These are phyloP conservation scores for Strix aluco DNA, from an alignment of 2,113 vertebrate species.

Conservation along the genomic window DNA sequence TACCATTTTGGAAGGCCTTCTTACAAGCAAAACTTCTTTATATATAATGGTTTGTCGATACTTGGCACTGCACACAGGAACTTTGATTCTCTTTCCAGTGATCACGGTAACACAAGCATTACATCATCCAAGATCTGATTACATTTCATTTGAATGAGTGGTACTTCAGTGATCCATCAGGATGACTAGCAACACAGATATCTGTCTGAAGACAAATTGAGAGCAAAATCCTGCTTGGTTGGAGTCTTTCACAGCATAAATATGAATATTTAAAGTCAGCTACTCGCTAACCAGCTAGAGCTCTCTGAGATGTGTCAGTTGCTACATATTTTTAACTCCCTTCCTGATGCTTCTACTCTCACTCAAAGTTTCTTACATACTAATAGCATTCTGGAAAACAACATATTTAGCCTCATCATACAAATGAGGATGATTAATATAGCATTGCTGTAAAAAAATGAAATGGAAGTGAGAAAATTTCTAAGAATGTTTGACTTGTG, in stretches of 20 bases:
- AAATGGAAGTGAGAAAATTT: neutral
- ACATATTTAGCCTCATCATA: neutral
- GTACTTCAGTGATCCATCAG: neutral
- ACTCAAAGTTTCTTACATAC: neutral
- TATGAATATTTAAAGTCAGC: neutral
- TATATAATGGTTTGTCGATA: neutral
- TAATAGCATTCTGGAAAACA: neutral
- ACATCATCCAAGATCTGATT: neutral
- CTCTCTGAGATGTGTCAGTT: neutral
- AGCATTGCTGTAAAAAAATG: neutral
- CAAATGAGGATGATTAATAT: neutral
- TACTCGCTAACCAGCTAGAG: neutral
- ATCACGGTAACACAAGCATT: neutral
- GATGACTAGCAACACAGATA: neutral
- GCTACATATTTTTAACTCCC: neutral
- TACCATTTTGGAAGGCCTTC: neutral
- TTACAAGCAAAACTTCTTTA: neutral
- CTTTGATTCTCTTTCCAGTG: neutral
- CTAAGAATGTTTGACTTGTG: neutral
- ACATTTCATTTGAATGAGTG: neutral
- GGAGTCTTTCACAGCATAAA: neutral
- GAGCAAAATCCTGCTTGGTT: neutral
- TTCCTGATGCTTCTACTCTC: neutral
- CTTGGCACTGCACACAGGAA: neutral
- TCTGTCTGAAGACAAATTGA: neutral